A percentile compares a stretch with the other conserved stretches of the same genome.
phyloP scores from a whole-genome alignment of 2,113 vertebrate species.

The Clarias magur region DNA sequence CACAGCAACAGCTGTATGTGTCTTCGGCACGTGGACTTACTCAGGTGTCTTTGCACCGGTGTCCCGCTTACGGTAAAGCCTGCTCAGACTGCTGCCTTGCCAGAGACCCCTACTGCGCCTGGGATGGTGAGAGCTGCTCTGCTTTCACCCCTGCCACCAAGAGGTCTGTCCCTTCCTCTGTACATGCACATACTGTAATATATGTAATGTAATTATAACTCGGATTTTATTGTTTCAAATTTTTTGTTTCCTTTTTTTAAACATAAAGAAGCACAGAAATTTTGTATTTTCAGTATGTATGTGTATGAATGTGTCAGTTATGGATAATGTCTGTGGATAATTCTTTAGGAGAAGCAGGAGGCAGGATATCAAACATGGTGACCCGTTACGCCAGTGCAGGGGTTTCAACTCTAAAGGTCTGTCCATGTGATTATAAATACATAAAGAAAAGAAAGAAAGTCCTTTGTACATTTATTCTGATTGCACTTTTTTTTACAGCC shows the following conservation, averaged over 20 bases:
- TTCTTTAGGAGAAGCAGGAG: constrained; percentile 86
- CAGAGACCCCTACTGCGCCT: constrained; percentile 83
- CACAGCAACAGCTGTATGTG: constrained; percentile 84
- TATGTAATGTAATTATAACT: not conserved
- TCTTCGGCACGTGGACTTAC: constrained; percentile 80
- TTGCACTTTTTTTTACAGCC: not conserved
- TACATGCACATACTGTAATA: not conserved
- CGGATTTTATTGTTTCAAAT: not conserved
- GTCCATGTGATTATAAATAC: constrained; percentile 11
- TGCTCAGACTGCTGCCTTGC: constrained; percentile 85
- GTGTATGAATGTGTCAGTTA: not conserved
- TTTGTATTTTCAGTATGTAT: not conserved
- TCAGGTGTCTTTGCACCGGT: constrained; percentile 83
- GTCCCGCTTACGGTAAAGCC: constrained; percentile 76
- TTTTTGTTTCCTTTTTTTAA: not conserved
- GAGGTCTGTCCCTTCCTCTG: constrained; percentile 59
- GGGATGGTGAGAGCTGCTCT: constrained; percentile 81
- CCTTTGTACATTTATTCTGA: not conserved
- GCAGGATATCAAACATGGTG: constrained; percentile 90
- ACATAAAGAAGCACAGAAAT: not conserved
- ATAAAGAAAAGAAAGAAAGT: not conserved
- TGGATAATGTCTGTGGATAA: not conserved
- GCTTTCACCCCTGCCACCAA: constrained; percentile 79
- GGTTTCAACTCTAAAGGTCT: constrained; percentile 93
- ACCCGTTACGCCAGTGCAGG: constrained; percentile 92